Evolutionary conservation across 2,888 invertebrate genomes (phyloP).

Genomic region (Zeuzera pyrina): DNA sequence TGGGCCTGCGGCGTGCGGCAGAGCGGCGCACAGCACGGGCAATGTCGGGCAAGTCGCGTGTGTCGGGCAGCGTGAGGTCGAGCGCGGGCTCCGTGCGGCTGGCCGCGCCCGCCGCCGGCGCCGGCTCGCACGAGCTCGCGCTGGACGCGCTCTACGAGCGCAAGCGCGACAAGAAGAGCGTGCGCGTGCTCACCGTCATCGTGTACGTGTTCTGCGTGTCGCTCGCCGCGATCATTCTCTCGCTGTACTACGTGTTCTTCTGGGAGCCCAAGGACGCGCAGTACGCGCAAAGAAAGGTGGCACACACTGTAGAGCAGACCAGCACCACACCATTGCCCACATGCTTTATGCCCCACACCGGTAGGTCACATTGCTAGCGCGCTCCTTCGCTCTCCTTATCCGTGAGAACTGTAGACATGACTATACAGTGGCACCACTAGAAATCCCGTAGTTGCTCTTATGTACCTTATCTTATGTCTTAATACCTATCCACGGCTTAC

Average conservation of each 20-base stretch:
- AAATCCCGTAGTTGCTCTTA: constrained; percentile 2
- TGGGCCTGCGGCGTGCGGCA: constrained; percentile 24
- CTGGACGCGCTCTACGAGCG: constrained; percentile 85
- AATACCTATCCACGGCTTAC: not conserved
- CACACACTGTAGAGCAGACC: constrained; percentile 64
- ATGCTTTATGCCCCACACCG: constrained; percentile 69
- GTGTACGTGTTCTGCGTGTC: constrained; percentile 96
- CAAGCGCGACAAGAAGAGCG: constrained; percentile 89
- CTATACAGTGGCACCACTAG: constrained; percentile 14
- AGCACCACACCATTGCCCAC: constrained; percentile 70
- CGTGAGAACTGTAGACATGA: constrained; percentile 13
- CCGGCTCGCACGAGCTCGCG: constrained; percentile 71
- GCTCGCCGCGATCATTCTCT: constrained; percentile 93
- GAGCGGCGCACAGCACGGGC: constrained; percentile 18
- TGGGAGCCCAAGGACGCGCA: constrained; percentile 86
- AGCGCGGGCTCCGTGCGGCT: constrained; percentile 58
- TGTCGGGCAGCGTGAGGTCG: constrained; percentile 71
- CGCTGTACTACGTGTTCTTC: constrained; percentile 94
- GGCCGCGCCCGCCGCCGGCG: constrained; percentile 32
- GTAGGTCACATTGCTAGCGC: constrained; percentile 63
- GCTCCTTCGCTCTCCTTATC: constrained; percentile 26
- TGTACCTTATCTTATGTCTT: not conserved
- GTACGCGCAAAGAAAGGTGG: constrained; percentile 66
- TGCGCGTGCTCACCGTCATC: constrained; percentile 92
- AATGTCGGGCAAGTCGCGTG: constrained; percentile 52